phyloP scores from a whole-genome alignment of 2,113 vertebrate genomes.

The Proterorhinus semilunaris region DNA sequence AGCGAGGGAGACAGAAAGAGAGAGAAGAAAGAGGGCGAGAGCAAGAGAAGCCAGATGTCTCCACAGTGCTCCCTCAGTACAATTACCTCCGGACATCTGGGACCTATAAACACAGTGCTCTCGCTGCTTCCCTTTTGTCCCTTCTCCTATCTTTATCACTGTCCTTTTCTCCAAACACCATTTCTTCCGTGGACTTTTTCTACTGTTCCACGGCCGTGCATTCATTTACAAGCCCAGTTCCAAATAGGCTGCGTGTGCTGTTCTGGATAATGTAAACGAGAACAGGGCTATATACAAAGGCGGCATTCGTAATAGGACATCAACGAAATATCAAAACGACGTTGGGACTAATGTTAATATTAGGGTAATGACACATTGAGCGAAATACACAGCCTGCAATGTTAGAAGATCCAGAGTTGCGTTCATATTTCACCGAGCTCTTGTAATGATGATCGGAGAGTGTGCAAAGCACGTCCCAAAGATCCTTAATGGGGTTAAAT shows the following conservation, averaged over 20 bases:
- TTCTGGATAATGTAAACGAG: neutral
- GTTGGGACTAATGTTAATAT: too few species aligned
- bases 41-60: constrained; percentile 61
- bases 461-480: too few species aligned
- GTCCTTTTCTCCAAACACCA: constrained; percentile 27
- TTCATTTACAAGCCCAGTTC: neutral
- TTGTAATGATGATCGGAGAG: too few species aligned
- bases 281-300: neutral
- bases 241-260: neutral
- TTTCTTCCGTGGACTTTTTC: constrained; percentile 13
- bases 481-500: too few species aligned
- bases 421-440: too few species aligned
- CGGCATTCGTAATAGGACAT: neutral
- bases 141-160: constrained; percentile 48
- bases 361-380: too few species aligned
- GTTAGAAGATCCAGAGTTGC: too few species aligned
- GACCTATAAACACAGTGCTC: constrained; percentile 58
- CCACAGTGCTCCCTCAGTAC: constrained; percentile 65
- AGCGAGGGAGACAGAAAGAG: constrained; percentile 2
- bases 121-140: constrained; percentile 29
- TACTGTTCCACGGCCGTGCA: neutral
- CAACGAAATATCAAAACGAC: too few species aligned
- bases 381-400: too few species aligned
- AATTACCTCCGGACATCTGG: constrained; percentile 75
- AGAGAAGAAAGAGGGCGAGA: neutral